Evolutionary conservation across 2,113 vertebrate species (phyloP), one percentile per base, ranked within the genome.

Genomic region (Xiphophorus maculatus): DNA sequence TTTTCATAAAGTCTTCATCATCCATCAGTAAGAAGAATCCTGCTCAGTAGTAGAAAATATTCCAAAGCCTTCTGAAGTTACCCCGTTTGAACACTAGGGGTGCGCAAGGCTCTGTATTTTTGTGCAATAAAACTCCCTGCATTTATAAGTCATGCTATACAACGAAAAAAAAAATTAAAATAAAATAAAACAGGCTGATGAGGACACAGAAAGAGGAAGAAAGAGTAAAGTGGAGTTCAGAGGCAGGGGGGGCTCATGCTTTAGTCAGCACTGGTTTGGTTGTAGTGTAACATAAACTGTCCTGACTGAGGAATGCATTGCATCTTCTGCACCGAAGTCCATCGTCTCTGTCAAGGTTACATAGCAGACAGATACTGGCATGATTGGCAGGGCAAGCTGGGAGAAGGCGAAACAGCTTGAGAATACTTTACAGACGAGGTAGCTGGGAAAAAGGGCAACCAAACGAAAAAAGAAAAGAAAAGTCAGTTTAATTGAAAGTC

Each of bases 391-490:
- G 77, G 67, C 80, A 73, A 83, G 84, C 89, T 88, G 76, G 63
- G 77, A 80, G 80, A 37, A 82, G 87, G 81, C 66, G 62, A 84
- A 71, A 93, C 91, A 88, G 90, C 87, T 84, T 86, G 86, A 92
- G 91, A 96, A 96, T 94, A 96, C 96, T 96, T 95, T 93, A 94
- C 82, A 95, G 95, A 94, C 96, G 96, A 97, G 96, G 96, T 97
- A 97, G 96, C 95, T 96, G 95, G 93, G 92, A 90, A 85, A 28
- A 73, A 85, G 93, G 92, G 84, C 86, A 95, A 94, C 93, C 90
- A 89, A 91, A 94, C 92, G 91, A 66, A n/a, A 10, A n/a, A 5
- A 63, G 17, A 19, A 22, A 58, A 58, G 25, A 58, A 58, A 58
- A 93, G 79, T 90, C 69, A 76, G 68, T 82, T 83, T 62, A 82